Evolutionary conservation across 2,113 vertebrate genomes (phyloP).

Genomic region (Ammospiza caudacuta): DNA sequence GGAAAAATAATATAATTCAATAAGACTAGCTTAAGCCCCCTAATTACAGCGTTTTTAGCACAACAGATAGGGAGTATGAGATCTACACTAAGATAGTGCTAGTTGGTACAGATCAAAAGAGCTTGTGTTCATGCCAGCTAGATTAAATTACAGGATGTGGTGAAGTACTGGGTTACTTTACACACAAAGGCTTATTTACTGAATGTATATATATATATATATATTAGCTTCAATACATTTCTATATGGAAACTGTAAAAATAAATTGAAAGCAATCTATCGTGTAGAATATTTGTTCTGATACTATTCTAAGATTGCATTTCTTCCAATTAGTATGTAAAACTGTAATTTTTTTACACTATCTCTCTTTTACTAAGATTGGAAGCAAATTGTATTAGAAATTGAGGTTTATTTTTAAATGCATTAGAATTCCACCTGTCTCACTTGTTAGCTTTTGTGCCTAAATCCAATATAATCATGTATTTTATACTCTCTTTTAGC

Average conservation of each 20-base stretch:
- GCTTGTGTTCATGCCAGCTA: constrained; percentile 31
- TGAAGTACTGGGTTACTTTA: constrained; percentile 55
- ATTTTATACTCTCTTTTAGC: neutral
- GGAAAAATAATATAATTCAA: constrained; percentile 67
- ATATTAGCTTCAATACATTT: neutral
- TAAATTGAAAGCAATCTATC: constrained; percentile 44
- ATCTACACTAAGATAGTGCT: constrained; percentile 69
- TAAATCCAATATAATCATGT: neutral
- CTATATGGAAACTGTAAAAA: constrained; percentile 11
- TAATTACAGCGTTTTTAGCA: constrained; percentile 74
- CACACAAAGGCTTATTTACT: constrained; percentile 16
- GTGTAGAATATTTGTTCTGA: constrained; percentile 44
- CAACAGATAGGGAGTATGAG: constrained; percentile 68
- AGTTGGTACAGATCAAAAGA: constrained; percentile 71
- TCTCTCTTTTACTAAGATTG: constrained; percentile 19
- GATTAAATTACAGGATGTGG: constrained; percentile 73
- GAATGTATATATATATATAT: neutral
- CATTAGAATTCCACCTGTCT: neutral
- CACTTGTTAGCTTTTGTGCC: neutral
- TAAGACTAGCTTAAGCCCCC: constrained; percentile 38
- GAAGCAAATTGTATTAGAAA: constrained; percentile 50
- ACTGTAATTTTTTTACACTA: constrained; percentile 37
- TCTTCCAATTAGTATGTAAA: constrained; percentile 46
- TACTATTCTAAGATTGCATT: constrained; percentile 37
- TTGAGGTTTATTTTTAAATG: constrained; percentile 30